Evolutionary conservation across 2,113 vertebrate genomes (phyloP), one percentile per base, ranked within the genome.

Genomic region (Prinia subflava): DNA sequence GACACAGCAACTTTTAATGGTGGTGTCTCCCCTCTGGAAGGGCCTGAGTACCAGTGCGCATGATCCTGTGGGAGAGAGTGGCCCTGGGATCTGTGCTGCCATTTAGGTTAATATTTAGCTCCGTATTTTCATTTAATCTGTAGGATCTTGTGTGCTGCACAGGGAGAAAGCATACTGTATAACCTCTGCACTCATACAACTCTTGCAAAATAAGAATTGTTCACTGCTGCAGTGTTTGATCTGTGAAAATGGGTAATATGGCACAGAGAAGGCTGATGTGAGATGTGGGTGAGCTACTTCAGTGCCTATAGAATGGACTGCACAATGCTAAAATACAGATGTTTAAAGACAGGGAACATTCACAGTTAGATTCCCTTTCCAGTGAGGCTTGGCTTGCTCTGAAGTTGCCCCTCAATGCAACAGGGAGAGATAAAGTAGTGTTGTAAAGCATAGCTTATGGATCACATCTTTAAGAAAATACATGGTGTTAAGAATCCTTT

Each of bases 81-180:
- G 62, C 18, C 24, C 87, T 55, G 69, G 17, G 78, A 90, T 55
- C 63, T 63, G 85, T 70, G 68, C 56, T 94, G 52, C 33, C 65
- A 75, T 83, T 87, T 56, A 89, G 41, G 59, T 93, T 96, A 96
- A 94, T 83, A 90, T 89, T 93, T 88, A 92, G 92, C 83, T 50
- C 17, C 20, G 2, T 39, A 35, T 41, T 95, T 94, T 47, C 60
- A 78, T 64, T 64, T 95, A 52, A 75, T 75, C 39, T 63, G 52
- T 55, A 70, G 56, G 78, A 78, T 83, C 64, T 81, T 63, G 13
- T 28, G 12, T 74, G n/a, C 64, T 50, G 46, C 50, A 18, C 24
- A 64, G 69, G 16, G 31, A 69, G 67, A 73, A 80, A 65, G 39
- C 59, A 65, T 13, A 10, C 11, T 60, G 17, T 31, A 24, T 19